Evolutionary conservation across 30 jellyfish, hydroid and myxozoan species (phyloP).

Genomic region (Cassiopea xamachana): DNA sequence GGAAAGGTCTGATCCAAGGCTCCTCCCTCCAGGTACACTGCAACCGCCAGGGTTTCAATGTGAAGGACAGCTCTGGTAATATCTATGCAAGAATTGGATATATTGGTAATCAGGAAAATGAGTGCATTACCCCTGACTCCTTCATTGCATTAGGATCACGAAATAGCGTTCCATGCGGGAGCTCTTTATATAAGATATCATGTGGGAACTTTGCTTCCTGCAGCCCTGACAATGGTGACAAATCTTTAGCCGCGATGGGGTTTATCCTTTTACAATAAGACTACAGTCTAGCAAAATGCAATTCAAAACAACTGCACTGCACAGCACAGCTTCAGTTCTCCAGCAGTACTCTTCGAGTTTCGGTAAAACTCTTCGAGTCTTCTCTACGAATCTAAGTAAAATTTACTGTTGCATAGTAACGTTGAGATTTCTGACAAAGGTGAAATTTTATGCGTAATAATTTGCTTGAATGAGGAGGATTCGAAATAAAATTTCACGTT

Average conservation of each 20-base stretch:
- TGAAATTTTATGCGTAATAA: too few relatives aligned
- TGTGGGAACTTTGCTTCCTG: conserved; percentile 45
- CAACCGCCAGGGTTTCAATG: conserved; percentile 65
- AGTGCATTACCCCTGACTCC: conserved; percentile 56
- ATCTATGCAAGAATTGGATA: conserved; percentile 36
- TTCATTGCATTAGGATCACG: conserved; percentile 34
- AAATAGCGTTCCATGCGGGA: background rate
- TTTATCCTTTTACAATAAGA: conserved; percentile 17
- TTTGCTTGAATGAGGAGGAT: too few relatives aligned
- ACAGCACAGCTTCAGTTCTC: too few relatives aligned
- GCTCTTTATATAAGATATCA: background rate
- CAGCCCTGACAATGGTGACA: conserved; percentile 48
- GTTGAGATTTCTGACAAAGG: too few relatives aligned
- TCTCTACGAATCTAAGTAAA: too few relatives aligned
- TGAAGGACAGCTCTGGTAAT: background rate
- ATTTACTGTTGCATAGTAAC: too few relatives aligned
- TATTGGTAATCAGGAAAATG: conserved; percentile 57
- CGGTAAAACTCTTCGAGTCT: too few relatives aligned
- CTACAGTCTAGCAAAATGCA: background rate
- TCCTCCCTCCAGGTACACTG: conserved; percentile 56
- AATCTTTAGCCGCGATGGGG: conserved; percentile 19
- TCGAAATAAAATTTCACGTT: too few relatives aligned
- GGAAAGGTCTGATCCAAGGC: conserved; percentile 37
- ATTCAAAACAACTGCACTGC: too few relatives aligned
- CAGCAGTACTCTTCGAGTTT: too few relatives aligned